A percentile compares a stretch with the other conserved stretches of the same genome.
Conservation (phyloP, 2,113 vertebrate genomes). For the Tachysurus fulvidraco region DNA sequence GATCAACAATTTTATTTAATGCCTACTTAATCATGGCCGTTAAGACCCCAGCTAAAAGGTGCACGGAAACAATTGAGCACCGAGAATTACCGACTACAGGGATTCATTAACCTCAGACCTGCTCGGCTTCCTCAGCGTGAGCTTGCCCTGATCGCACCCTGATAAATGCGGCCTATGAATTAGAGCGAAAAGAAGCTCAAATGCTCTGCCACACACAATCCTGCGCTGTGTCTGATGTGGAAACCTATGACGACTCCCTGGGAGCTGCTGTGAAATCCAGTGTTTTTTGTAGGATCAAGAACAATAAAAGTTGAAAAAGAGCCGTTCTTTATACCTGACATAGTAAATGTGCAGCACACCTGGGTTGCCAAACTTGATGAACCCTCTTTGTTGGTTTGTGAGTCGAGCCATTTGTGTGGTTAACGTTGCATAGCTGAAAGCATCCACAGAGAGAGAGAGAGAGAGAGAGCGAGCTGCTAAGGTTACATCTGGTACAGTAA, state of each 20-base stretch:
- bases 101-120: conserved; percentile 73
- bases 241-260: neutral
- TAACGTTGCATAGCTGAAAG: conserved; percentile 31
- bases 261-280: conserved; percentile 28
- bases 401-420: conserved; percentile 35
- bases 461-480: conserved; percentile 53
- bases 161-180: neutral
- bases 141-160: neutral
- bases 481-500: conserved; percentile 59
- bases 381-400: conserved; percentile 54
- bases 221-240: neutral
- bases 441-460: conserved; percentile 38
- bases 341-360: conserved; percentile 49
- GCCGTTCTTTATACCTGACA: conserved; percentile 44
- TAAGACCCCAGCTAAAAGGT: conserved; percentile 68
- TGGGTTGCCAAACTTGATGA: conserved; percentile 49
- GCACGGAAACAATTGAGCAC: conserved; percentile 70
- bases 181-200: neutral
- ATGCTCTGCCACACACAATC: neutral
- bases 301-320: conserved; percentile 49
- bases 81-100: conserved; percentile 66
- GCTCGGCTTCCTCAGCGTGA: conserved; percentile 62
- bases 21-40: conserved; percentile 63
- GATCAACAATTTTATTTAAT: conserved; percentile 69
- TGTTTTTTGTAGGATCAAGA: conserved; percentile 9